These are phyloP conservation scores for Apodemia zela DNA, from an alignment of 2,888 invertebrate species.

Conservation along the genomic window DNA sequence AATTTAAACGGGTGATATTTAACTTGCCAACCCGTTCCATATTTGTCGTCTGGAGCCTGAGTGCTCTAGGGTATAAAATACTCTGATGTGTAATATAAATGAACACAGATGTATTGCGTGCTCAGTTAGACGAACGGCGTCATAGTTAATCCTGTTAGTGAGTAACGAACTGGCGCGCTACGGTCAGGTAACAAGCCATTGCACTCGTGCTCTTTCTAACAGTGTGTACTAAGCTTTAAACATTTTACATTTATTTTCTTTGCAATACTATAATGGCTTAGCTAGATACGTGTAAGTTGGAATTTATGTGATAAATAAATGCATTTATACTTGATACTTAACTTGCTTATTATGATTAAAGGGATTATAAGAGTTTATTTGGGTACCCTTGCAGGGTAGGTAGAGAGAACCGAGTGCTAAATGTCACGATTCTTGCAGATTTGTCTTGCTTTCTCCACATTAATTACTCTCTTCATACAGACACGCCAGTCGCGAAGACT, in stretches of 20 bases:
- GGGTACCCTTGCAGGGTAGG: too few species aligned
- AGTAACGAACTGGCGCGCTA: constrained; percentile 60
- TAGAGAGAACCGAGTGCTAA: too few species aligned
- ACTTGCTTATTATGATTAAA: too few species aligned
- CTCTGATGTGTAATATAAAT: neutral
- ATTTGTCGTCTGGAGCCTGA: neutral
- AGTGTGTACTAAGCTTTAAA: constrained; percentile 2
- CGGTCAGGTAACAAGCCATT: constrained; percentile 51
- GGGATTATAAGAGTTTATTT: too few species aligned
- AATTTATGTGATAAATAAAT: too few species aligned
- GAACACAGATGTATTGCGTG: constrained; percentile 18
- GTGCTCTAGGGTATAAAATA: neutral
- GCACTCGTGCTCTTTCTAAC: constrained; percentile 37
- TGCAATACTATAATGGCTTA: neutral
- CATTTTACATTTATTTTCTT: neutral
- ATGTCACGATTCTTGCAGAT: too few species aligned
- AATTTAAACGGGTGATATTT: too few species aligned
- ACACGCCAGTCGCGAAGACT: too few species aligned
- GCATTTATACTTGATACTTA: too few species aligned
- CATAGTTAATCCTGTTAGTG: constrained; percentile 62
- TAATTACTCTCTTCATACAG: too few species aligned
- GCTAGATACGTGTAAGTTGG: too few species aligned
- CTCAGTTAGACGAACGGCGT: constrained; percentile 22
- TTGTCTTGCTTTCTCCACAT: too few species aligned
- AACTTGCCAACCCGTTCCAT: neutral